Conservation (phyloP, 1,140 invertebrate genomes). For the Aphis gossypii region DNA sequence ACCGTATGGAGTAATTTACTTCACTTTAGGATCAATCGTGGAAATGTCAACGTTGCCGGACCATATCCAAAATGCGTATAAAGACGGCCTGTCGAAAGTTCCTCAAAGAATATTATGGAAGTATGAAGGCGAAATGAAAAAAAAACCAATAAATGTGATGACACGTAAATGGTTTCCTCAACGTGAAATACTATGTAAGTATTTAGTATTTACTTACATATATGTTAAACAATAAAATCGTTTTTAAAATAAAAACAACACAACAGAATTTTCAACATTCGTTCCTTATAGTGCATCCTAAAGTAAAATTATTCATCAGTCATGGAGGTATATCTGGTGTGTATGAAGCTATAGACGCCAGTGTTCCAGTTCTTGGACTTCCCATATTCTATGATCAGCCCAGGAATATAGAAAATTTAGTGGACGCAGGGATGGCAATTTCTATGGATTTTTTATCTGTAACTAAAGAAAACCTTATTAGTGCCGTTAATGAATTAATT, state of each 20-base stretch:
- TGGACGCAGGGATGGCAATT: constrained; percentile 63
- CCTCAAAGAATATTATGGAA: constrained; percentile 69
- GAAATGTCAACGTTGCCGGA: not conserved
- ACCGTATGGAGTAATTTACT: constrained; percentile 69
- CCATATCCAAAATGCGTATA: constrained; percentile 58
- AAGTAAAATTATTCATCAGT: constrained; percentile 73
- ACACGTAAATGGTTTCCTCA: constrained; percentile 71
- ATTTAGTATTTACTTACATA: not conserved
- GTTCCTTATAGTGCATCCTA: constrained; percentile 69
- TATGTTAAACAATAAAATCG: not conserved
- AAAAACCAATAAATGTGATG: constrained; percentile 68
- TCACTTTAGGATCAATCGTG: constrained; percentile 70
- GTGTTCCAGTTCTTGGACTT: constrained; percentile 74
- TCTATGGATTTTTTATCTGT: constrained; percentile 63
- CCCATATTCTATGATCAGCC: constrained; percentile 72
- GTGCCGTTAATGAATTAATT: not conserved
- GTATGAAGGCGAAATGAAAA: constrained; percentile 62
- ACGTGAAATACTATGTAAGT: constrained; percentile 67
- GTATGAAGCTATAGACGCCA: constrained; percentile 73
- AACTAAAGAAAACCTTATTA: constrained; percentile 60
- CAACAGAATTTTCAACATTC: not conserved
- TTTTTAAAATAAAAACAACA: not conserved
- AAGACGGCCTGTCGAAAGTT: constrained; percentile 63
- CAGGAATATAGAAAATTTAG: constrained; percentile 64
- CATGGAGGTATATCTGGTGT: constrained; percentile 76